A percentile compares a stretch with the other conserved stretches of the same genome.
These are phyloP conservation scores for Plebejus anna DNA, from an alignment of 2,888 invertebrate genomes.

Conservation along the genomic window DNA sequence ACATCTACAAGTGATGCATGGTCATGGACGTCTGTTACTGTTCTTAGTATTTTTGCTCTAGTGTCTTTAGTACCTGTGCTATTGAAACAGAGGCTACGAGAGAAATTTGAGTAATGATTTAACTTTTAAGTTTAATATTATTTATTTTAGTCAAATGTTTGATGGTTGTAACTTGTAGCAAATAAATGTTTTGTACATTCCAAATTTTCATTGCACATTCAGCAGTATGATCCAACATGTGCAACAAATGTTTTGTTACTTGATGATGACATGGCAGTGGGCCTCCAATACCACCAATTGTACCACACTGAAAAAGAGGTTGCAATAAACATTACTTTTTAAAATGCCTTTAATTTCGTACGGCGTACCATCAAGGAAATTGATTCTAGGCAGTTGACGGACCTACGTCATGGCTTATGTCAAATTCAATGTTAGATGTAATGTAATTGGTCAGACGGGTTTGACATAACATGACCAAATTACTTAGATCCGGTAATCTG, in stretches of 20 bases:
- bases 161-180: constrained; percentile 36
- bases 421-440: no score
- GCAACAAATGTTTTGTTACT: constrained; percentile 81
- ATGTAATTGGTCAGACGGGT: no score
- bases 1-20: constrained; percentile 93
- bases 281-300: constrained; percentile 92
- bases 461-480: no score
- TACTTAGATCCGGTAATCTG: no score
- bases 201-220: constrained; percentile 44
- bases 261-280: constrained; percentile 80
- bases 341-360: not conserved
- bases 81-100: constrained; percentile 87
- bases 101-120: constrained; percentile 84
- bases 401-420: no score
- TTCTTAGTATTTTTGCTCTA: constrained; percentile 88
- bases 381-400: no score
- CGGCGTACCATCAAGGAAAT: no score
- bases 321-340: not conserved
- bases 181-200: constrained; percentile 65
- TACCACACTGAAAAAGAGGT: constrained; percentile 84
- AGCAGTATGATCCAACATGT: constrained; percentile 87
- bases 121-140: constrained; percentile 47
- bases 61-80: constrained; percentile 93
- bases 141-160: constrained; percentile 46
- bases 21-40: constrained; percentile 91